phyloP scores from a whole-genome alignment of 2,888 invertebrate species.

The Deilephila porcellus region DNA sequence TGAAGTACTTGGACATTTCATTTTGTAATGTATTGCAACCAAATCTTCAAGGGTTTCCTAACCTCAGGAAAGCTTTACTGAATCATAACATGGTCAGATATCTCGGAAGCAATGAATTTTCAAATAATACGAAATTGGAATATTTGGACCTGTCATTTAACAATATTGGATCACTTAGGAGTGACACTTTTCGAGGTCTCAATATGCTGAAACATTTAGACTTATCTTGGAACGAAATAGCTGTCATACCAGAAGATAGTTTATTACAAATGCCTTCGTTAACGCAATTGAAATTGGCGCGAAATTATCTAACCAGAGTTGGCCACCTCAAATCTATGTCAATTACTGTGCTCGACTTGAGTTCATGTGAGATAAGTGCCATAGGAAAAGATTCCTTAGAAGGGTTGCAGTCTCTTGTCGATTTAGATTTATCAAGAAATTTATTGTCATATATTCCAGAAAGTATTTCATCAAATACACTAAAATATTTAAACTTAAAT shows the following conservation, averaged over 20 bases:
- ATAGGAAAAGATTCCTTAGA: constrained; percentile 85
- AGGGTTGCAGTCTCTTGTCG: constrained; percentile 84
- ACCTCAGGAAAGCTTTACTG: constrained; percentile 83
- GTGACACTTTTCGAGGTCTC: constrained; percentile 86
- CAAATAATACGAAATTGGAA: constrained; percentile 85
- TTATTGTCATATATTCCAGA: constrained; percentile 86
- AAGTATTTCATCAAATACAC: constrained; percentile 84
- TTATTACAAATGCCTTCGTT: constrained; percentile 86
- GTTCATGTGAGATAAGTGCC: constrained; percentile 86
- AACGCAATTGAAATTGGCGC: constrained; percentile 86
- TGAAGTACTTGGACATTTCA: constrained; percentile 85
- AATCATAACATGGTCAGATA: constrained; percentile 87
- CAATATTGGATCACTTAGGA: constrained; percentile 85
- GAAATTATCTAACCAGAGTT: constrained; percentile 86
- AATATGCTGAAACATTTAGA: constrained; percentile 85
- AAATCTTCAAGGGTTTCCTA: constrained; percentile 86
- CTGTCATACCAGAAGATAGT: constrained; percentile 83
- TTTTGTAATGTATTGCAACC: constrained; percentile 86
- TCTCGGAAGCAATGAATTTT: constrained; percentile 85
- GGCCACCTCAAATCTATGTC: constrained; percentile 85
- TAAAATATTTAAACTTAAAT: constrained; percentile 86
- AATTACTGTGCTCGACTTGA: constrained; percentile 85
- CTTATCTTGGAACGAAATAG: constrained; percentile 88
- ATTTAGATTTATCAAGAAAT: constrained; percentile 88
- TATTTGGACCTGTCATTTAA: constrained; percentile 88